A percentile compares a stretch with the other conserved stretches of the same genome.
Evolutionary conservation across 2,113 vertebrate genomes (phyloP).

Genomic region (Micronycteris hirsuta): DNA sequence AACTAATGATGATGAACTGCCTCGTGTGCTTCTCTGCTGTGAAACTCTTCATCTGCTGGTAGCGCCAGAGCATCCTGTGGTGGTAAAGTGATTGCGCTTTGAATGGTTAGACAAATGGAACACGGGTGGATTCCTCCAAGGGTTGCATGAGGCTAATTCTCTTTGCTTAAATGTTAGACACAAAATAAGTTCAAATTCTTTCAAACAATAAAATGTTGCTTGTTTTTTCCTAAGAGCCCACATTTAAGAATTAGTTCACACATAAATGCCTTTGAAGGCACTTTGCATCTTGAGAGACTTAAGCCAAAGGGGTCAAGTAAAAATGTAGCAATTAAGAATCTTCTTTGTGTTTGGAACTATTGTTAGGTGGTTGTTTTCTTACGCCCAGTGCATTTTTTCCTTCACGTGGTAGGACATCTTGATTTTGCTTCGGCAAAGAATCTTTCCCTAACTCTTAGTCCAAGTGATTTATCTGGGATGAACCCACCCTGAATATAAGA

Average conservation of each 20-base stretch:
- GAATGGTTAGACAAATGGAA: conserved; percentile 31
- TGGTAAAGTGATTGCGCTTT: background rate
- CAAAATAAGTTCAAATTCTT: conserved; percentile 31
- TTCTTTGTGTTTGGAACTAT: background rate
- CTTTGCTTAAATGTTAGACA: conserved; percentile 26
- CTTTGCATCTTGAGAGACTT: background rate
- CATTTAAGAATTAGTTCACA: background rate
- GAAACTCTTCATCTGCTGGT: background rate
- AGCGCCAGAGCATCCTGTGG: conserved; percentile 10
- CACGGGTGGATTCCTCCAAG: background rate
- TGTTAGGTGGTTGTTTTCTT: background rate
- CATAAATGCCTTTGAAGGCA: background rate
- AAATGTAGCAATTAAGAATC: background rate
- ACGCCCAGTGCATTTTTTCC: background rate
- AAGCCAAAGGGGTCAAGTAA: background rate
- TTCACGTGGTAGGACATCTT: background rate
- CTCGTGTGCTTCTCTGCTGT: background rate
- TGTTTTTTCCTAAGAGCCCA: background rate
- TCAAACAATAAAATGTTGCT: background rate
- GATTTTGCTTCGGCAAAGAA: background rate
- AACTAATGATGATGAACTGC: conserved; percentile 51
- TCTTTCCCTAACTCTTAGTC: background rate
- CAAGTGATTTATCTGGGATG: background rate
- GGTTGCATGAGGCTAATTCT: background rate
- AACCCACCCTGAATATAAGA: background rate